Evolutionary conservation across 2,888 invertebrate genomes (phyloP).

Genomic region (Apantesis nais): DNA sequence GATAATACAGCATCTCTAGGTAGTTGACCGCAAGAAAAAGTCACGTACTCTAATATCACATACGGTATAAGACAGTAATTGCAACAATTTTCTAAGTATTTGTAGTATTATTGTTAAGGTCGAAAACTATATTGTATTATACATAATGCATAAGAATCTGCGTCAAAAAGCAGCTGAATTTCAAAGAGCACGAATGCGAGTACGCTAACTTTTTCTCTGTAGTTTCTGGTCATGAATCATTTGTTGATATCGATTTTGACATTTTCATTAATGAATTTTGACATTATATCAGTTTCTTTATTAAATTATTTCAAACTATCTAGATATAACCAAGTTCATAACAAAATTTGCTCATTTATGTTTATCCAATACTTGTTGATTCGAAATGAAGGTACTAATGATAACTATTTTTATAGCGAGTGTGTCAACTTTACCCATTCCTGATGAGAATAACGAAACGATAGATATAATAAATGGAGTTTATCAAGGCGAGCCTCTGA

Average conservation of each 20-base stretch:
- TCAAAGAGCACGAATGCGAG: constrained; percentile 55
- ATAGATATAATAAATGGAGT: constrained; percentile 70
- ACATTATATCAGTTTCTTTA: constrained; percentile 16
- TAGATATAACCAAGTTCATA: not conserved
- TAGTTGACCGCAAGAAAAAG: not conserved
- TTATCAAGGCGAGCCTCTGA: constrained; percentile 63
- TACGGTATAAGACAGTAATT: constrained; percentile 16
- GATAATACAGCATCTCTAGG: not conserved
- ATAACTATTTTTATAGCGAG: constrained; percentile 65
- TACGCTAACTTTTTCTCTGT: constrained; percentile 11
- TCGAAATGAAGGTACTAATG: constrained; percentile 67
- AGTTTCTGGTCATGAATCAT: not conserved
- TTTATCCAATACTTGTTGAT: constrained; percentile 44
- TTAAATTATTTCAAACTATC: constrained; percentile 4
- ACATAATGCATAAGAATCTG: constrained; percentile 13
- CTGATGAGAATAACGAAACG: constrained; percentile 55
- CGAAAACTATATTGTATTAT: constrained; percentile 32
- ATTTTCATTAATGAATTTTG: not conserved
- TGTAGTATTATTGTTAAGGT: constrained; percentile 20
- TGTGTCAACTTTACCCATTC: constrained; percentile 59
- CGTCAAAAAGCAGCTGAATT: constrained; percentile 52
- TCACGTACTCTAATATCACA: constrained; percentile 31
- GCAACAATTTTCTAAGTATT: constrained; percentile 35
- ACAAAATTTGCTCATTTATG: not conserved
- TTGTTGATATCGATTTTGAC: constrained; percentile 13